A percentile compares a stretch with the other conserved stretches of the same genome.
These are phyloP conservation scores for Lanistes nyassanus DNA, from an alignment of 1,140 invertebrate genomes.

Conservation along the genomic window DNA sequence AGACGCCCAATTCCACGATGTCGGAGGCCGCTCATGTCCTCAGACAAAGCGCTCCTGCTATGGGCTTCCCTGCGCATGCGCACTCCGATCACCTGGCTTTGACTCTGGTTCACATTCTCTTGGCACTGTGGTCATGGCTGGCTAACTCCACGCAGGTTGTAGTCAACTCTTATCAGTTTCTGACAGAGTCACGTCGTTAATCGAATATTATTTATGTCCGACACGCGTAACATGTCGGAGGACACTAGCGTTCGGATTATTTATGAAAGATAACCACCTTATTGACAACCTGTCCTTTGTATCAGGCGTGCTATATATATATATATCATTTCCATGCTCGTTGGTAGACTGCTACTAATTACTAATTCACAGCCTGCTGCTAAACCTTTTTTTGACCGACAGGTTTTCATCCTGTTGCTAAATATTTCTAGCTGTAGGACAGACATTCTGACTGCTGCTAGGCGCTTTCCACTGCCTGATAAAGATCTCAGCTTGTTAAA, in stretches of 20 bases:
- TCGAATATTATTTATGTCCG: too few relatives aligned
- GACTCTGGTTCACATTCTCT: conserved; percentile 19
- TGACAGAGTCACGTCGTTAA: too few relatives aligned
- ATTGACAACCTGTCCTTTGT: too few relatives aligned
- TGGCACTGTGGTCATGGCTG: conserved; percentile 28
- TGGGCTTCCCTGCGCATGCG: neutral
- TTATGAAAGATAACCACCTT: too few relatives aligned
- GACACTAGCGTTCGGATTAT: too few relatives aligned
- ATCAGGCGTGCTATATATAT: too few relatives aligned
- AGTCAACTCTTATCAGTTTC: neutral
- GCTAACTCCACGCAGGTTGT: conserved; percentile 28
- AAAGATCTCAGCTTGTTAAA: neutral
- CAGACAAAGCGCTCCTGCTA: neutral
- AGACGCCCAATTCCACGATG: neutral
- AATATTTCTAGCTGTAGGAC: neutral
- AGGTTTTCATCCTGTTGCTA: too few relatives aligned
- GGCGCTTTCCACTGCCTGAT: neutral
- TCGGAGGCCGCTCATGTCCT: neutral
- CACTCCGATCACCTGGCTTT: conserved; percentile 6
- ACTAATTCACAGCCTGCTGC: too few relatives aligned
- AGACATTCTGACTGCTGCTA: neutral
- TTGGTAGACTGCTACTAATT: too few relatives aligned
- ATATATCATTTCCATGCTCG: too few relatives aligned
- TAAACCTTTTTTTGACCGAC: too few relatives aligned
- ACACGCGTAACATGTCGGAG: too few relatives aligned